Evolutionary conservation across 2,888 invertebrate species (phyloP), one percentile per base, ranked within the genome.

Genomic region (Ophion slaviceki): DNA sequence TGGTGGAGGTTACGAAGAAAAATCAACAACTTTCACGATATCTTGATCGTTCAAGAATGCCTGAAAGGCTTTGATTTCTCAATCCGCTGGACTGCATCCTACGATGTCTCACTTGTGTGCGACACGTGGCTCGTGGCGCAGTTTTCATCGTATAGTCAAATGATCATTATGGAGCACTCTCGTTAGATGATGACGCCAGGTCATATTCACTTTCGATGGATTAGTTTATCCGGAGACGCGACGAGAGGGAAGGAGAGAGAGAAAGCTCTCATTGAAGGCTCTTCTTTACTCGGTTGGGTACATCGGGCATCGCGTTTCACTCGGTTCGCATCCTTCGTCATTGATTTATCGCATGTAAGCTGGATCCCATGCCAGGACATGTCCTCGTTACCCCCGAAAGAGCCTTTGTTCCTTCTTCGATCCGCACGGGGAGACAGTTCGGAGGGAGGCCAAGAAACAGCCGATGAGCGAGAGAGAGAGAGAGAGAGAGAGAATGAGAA

Each of bases 371-470:
- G 70, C 77, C 78, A 83, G 87, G 87, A 89, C 89, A 89, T 88
- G 90, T 89, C 89, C 90, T 90, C 90, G 89, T 91, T 90, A 90
- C 88, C 88, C 86, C 88, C 86, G 88, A 89, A 89, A 87, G 17
- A 53, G 88, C 88, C 88, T 89, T 86, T 89, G 89, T 88, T 86
- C 88, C 20, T 61, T 77, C 87, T 82, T 87, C 87, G 88, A 89
- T 88, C 88, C 84, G 81, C 74, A 82, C 10, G 17, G n/a, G 36
- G 28, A 66, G 66, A 77, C 53, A 53, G 17, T 53, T 53, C 53
- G 53, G 53, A 17, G 53, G 53, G 53, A 53, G 53, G 17, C 53
- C 53, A 40, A 40, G 40, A 5, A 40, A 7, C 40, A 40, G 40
- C 6, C 40, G 8, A 40, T 8, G 7, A 40, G 40, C 8, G 8